A percentile compares a stretch with the other conserved stretches of the same genome.
Evolutionary conservation across 2,797 vertebrate species (phyloP).

Genomic region (Halcyon badia): DNA sequence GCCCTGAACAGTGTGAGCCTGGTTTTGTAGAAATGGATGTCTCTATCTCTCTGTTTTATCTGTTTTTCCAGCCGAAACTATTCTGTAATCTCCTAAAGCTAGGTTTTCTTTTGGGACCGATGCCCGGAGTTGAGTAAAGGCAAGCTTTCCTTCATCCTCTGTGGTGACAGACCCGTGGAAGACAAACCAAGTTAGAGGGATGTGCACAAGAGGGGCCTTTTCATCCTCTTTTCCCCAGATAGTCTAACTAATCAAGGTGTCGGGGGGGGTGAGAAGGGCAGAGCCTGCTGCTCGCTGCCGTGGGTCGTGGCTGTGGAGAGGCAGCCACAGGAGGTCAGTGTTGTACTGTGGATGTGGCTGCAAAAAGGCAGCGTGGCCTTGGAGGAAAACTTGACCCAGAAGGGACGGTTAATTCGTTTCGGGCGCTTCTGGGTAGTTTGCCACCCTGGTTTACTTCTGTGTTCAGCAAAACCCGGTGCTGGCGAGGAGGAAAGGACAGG

Average conservation of each 20-base stretch:
- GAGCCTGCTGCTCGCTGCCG: background rate
- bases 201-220: accelerated
- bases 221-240: accelerated
- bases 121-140: background rate
- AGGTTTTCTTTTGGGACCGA: background rate
- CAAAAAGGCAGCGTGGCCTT: background rate
- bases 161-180: accelerated
- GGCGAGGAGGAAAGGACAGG: background rate
- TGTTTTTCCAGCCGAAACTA: too few relatives aligned
- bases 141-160: background rate
- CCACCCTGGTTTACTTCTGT: background rate
- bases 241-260: accelerated
- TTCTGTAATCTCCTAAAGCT: background rate
- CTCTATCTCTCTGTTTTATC: background rate
- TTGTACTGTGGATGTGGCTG: conserved; percentile 30
- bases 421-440: background rate
- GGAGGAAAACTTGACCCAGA: conserved; percentile 33
- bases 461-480: background rate
- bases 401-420: background rate
- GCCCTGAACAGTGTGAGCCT: accelerated
- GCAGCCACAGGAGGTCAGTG: conserved; percentile 77
- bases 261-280: accelerated
- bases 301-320: background rate
- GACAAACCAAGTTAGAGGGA: accelerated
- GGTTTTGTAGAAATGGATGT: background rate